These are phyloP conservation scores for Pipistrellus kuhlii DNA, from an alignment of 2,797 vertebrate genomes.

Conservation along the genomic window DNA sequence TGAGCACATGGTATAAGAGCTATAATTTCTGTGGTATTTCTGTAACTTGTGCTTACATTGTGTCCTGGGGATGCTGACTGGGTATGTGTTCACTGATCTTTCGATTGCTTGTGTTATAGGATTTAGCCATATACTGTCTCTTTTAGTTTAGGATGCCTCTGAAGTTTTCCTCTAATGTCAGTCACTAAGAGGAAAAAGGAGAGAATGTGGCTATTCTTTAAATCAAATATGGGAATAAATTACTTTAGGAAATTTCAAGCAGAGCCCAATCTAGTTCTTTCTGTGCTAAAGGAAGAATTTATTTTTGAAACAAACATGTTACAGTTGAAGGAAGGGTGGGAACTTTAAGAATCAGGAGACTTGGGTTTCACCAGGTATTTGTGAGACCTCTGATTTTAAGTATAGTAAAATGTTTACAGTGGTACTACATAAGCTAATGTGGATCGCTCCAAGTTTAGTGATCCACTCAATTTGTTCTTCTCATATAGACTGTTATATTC, in stretches of 20 bases:
- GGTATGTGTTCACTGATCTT: background rate
- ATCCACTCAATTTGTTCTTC: slow-evolving; percentile 9
- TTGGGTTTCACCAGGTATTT: background rate
- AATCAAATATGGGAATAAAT: background rate
- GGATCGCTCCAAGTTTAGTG: background rate
- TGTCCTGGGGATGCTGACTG: background rate
- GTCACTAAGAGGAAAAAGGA: background rate
- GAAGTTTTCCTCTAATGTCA: background rate
- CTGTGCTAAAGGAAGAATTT: background rate
- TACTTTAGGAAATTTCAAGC: background rate
- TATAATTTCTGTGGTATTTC: background rate
- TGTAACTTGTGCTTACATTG: background rate
- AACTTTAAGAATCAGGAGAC: background rate
- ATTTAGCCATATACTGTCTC: background rate
- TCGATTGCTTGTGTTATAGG: background rate
- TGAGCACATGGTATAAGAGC: background rate
- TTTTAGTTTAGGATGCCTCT: background rate
- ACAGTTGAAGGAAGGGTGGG: background rate
- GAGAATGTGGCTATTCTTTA: background rate
- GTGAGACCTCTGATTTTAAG: background rate
- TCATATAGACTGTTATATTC: background rate
- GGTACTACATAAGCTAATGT: background rate
- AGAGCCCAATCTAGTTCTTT: background rate
- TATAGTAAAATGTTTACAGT: background rate
- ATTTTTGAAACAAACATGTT: slow-evolving; percentile 32